Percentiles rank a stretch among this genome's conserved stretches.
phyloP scores from a whole-genome alignment of 2,888 invertebrate genomes.

The Siphonodentalium dalli region DNA sequence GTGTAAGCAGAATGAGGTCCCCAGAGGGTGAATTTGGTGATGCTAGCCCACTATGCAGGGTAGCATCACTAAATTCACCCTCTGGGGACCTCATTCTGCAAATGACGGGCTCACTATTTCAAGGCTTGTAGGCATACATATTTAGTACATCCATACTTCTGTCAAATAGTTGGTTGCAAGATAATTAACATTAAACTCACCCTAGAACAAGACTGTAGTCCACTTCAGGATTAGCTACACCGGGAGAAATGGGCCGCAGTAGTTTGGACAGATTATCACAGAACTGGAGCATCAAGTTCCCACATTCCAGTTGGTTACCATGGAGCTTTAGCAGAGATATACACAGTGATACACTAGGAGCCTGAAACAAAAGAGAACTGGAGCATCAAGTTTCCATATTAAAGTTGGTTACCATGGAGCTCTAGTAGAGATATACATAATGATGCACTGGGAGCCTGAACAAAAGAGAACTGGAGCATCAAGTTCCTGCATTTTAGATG shows the following conservation, averaged over 20 bases:
- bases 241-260: constrained; percentile 61
- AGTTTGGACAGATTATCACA: constrained; percentile 64
- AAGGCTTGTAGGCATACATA: too few species aligned
- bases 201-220: constrained; percentile 66
- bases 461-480: constrained; percentile 7
- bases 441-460: constrained; percentile 84
- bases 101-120: too few species aligned
- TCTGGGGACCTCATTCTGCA: too few species aligned
- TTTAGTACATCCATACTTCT: too few species aligned
- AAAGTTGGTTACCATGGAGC: constrained; percentile 71
- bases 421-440: constrained; percentile 84
- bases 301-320: constrained; percentile 60
- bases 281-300: constrained; percentile 61
- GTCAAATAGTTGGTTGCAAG: too few species aligned
- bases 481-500: too few species aligned
- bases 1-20: too few species aligned
- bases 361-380: constrained; percentile 66
- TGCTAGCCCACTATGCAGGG: too few species aligned
- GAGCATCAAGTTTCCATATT: background rate
- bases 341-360: constrained; percentile 87
- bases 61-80: too few species aligned
- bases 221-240: constrained; percentile 68
- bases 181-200: too few species aligned
- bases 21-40: too few species aligned
- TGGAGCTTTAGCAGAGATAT: constrained; percentile 84